phyloP scores from a whole-genome alignment of 2,888 invertebrate species.

The Scaptodrosophila latifasciaeformis region DNA sequence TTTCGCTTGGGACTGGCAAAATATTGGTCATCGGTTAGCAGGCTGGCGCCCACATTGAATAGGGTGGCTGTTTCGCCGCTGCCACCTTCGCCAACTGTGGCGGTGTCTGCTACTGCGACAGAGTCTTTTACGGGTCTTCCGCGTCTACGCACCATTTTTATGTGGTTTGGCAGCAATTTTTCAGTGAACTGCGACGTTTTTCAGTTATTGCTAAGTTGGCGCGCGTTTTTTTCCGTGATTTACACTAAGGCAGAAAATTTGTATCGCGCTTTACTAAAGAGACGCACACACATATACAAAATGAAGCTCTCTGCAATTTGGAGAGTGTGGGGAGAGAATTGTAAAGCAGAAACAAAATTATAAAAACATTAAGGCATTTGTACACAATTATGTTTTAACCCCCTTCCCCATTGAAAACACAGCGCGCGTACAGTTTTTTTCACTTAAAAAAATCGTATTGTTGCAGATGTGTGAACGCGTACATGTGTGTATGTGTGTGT shows the following conservation, averaged over 20 bases:
- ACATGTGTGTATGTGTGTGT: constrained; percentile 22
- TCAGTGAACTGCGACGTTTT: constrained; percentile 25
- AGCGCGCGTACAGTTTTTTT: constrained; percentile 58
- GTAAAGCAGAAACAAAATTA: constrained; percentile 40
- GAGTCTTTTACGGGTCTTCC: constrained; percentile 52
- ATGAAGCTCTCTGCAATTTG: constrained; percentile 49
- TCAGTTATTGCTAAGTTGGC: constrained; percentile 16
- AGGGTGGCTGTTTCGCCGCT: too few species aligned
- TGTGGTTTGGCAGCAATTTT: constrained; percentile 17
- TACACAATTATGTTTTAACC: constrained; percentile 1
- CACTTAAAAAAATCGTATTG: constrained; percentile 54
- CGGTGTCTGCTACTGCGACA: constrained; percentile 15
- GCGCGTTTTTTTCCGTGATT: constrained; percentile 16
- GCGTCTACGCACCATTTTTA: constrained; percentile 70
- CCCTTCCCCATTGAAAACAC: constrained; percentile 14
- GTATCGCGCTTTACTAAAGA: constrained; percentile 10
- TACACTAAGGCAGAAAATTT: constrained; percentile 38
- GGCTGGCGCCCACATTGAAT: constrained; percentile 34
- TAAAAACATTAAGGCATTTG: constrained; percentile 46
- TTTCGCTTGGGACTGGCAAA: constrained; percentile 75
- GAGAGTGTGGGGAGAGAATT: constrained; percentile 5
- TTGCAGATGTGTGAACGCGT: constrained; percentile 36
- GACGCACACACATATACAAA: too few species aligned
- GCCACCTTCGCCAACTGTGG: too few species aligned
- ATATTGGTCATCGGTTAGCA: constrained; percentile 72